Evolutionary conservation across 2,113 vertebrate genomes (phyloP).

Genomic region (Ammodytes marinus): DNA sequence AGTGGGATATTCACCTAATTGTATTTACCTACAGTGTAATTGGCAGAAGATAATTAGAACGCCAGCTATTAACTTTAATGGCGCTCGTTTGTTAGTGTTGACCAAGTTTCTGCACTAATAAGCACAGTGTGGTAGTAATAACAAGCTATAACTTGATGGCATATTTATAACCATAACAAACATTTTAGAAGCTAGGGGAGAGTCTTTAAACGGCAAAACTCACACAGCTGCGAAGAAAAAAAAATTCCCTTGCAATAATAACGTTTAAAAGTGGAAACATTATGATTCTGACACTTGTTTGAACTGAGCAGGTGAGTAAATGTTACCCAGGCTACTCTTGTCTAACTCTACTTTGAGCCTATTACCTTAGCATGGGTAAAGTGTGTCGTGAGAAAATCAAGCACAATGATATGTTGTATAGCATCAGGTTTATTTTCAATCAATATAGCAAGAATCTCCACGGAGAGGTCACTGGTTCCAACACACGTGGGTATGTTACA

Average conservation of each 20-base stretch:
- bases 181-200: conserved; percentile 27
- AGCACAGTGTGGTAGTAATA: conserved; percentile 28
- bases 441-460: too few species aligned
- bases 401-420: too few species aligned
- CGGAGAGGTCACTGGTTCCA: too few species aligned
- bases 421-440: too few species aligned
- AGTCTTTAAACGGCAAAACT: conserved; percentile 23
- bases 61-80: conserved; percentile 63
- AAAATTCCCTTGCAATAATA: background rate
- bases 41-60: conserved; percentile 48
- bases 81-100: conserved; percentile 59
- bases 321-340: background rate
- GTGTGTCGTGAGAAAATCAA: too few species aligned
- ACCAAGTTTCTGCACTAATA: conserved; percentile 35
- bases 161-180: conserved; percentile 64
- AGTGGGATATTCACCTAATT: conserved; percentile 39
- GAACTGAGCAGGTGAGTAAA: background rate
- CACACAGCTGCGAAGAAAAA: conserved; percentile 12
- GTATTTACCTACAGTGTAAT: conserved; percentile 55
- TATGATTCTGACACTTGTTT: background rate
- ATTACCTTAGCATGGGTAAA: too few species aligned
- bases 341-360: background rate
- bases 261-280: background rate
- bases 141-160: conserved; percentile 56
- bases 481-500: too few species aligned